These are phyloP conservation scores for Eupristina koningsbergeri DNA, from an alignment of 1,140 invertebrate species.

Conservation along the genomic window DNA sequence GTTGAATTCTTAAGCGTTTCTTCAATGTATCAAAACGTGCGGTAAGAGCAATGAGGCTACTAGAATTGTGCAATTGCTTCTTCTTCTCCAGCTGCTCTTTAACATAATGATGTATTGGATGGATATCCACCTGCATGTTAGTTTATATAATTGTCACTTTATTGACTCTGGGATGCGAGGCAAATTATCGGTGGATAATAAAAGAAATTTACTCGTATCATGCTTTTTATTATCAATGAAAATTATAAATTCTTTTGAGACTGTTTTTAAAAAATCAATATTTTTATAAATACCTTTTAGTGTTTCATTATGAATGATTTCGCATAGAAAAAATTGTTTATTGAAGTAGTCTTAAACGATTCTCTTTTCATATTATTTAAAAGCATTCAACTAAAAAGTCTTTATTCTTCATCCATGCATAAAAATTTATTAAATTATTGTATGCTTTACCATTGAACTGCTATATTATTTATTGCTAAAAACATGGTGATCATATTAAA, in stretches of 20 bases:
- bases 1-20: background rate
- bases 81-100: background rate
- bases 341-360: too few relatives aligned
- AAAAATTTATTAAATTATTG: background rate
- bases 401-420: background rate
- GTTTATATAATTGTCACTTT: too few relatives aligned
- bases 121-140: background rate
- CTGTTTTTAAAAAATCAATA: too few relatives aligned
- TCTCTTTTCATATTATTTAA: background rate
- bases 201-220: too few relatives aligned
- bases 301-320: too few relatives aligned
- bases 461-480: slow-evolving; percentile 31
- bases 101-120: background rate
- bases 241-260: too few relatives aligned
- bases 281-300: too few relatives aligned
- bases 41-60: slow-evolving; percentile 33
- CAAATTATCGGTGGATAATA: too few relatives aligned
- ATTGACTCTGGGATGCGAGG: too few relatives aligned
- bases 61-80: background rate
- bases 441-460: slow-evolving; percentile 10
- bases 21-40: slow-evolving; percentile 5
- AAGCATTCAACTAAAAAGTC: background rate
- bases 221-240: too few relatives aligned
- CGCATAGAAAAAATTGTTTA: too few relatives aligned
- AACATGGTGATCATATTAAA: background rate